Conservation (phyloP, 2,113 vertebrate genomes). For the Rana temporaria region DNA sequence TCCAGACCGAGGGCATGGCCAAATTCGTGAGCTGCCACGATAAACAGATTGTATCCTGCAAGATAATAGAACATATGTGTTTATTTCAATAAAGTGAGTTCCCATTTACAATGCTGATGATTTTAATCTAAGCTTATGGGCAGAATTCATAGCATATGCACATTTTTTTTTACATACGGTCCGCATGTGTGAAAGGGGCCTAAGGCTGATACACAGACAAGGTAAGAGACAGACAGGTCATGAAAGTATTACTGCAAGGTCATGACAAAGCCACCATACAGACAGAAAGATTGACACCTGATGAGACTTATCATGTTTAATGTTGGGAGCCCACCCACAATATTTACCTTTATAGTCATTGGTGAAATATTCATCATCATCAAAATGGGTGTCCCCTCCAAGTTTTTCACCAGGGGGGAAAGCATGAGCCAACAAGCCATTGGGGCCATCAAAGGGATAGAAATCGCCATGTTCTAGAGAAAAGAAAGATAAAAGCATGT, state of each 20-base stretch:
- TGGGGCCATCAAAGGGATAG: slow-evolving; percentile 98
- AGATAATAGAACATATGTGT: slow-evolving; percentile 43
- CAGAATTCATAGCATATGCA: too few species aligned
- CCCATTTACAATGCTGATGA: too few species aligned
- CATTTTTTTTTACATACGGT: too few species aligned
- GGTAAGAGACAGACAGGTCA: too few species aligned
- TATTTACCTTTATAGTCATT: slow-evolving; percentile 50
- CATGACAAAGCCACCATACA: too few species aligned
- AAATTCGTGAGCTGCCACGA: slow-evolving; percentile 93
- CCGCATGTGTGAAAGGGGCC: too few species aligned
- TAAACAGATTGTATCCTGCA: slow-evolving; percentile 90
- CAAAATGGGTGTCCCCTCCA: slow-evolving; percentile 97
- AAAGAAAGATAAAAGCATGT: slow-evolving; percentile 24
- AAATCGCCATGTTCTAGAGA: slow-evolving; percentile 93
- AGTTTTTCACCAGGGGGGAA: slow-evolving; percentile 92
- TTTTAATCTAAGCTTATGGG: too few species aligned
- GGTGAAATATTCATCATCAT: slow-evolving; percentile 87
- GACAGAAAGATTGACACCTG: too few species aligned
- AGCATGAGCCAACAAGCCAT: slow-evolving; percentile 94
- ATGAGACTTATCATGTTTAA: too few species aligned
- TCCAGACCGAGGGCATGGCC: slow-evolving; percentile 93
- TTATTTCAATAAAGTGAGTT: too few species aligned
- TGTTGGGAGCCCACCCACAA: not conserved
- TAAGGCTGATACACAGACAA: too few species aligned
- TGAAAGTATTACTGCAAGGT: too few species aligned